phyloP scores from a whole-genome alignment of 1,140 invertebrate species.

The Steinernema khuongi region DNA sequence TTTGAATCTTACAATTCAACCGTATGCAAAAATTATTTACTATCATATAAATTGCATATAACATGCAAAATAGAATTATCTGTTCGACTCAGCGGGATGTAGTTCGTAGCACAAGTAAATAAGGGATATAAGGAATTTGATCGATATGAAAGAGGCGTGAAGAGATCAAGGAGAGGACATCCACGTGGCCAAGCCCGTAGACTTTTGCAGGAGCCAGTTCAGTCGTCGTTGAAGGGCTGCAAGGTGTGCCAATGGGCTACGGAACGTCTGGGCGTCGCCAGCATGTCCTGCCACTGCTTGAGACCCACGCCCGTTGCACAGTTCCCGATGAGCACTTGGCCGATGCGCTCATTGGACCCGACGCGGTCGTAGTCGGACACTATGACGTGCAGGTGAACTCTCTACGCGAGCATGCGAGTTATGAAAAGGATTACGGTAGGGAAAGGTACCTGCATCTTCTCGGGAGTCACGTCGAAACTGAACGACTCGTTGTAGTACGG shows the following conservation, averaged over 20 bases:
- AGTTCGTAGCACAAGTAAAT: background rate
- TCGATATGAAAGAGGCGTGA: background rate
- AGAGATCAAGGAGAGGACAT: background rate
- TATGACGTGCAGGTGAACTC: slow-evolving; percentile 56
- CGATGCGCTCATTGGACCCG: slow-evolving; percentile 78
- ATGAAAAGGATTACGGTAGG: background rate
- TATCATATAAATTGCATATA: background rate
- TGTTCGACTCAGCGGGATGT: background rate
- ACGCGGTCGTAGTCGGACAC: slow-evolving; percentile 69
- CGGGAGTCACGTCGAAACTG: slow-evolving; percentile 66
- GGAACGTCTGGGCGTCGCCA: slow-evolving; percentile 83
- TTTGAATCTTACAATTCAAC: too few species aligned
- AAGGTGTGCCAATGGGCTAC: slow-evolving; percentile 79
- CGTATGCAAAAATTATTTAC: too few species aligned
- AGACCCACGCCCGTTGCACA: slow-evolving; percentile 70
- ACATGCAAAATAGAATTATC: background rate
- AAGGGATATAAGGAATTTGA: background rate
- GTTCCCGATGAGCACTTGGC: slow-evolving; percentile 73
- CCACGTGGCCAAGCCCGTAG: background rate
- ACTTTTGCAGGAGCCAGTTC: slow-evolving; percentile 1
- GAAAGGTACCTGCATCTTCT: slow-evolving; percentile 72
- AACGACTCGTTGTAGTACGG: slow-evolving; percentile 68
- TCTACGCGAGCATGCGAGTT: slow-evolving; percentile 35
- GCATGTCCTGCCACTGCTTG: slow-evolving; percentile 87
- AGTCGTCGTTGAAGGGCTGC: slow-evolving; percentile 59